A percentile compares a stretch with the other conserved stretches of the same genome.
Conservation (phyloP, 2,797 vertebrate genomes). For the Champsocephalus gunnari region DNA sequence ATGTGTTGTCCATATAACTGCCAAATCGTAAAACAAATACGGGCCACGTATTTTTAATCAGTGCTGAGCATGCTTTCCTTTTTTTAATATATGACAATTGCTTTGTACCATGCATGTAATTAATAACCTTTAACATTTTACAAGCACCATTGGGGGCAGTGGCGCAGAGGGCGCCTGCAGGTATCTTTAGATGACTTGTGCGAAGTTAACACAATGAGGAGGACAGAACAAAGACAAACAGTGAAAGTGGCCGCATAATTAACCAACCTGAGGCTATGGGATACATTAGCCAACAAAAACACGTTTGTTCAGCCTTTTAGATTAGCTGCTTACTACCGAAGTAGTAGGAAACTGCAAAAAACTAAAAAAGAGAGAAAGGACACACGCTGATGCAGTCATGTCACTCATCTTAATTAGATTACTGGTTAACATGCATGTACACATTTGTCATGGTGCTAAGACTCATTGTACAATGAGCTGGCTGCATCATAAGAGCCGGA, state of each 20-base stretch:
- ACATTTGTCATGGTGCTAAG: conserved; percentile 29
- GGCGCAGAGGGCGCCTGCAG: conserved; percentile 60
- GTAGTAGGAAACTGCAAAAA: not conserved
- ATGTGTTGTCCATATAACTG: not conserved
- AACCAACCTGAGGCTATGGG: conserved; percentile 59
- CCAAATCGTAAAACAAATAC: not conserved
- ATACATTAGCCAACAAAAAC: conserved; percentile 54
- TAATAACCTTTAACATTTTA: conserved; percentile 67
- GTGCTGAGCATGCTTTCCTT: not conserved
- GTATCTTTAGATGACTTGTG: conserved; percentile 65
- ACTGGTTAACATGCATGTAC: conserved; percentile 39
- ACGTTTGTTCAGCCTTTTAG: conserved; percentile 44
- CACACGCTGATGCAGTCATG: not conserved
- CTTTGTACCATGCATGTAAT: conserved; percentile 53
- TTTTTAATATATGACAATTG: not conserved
- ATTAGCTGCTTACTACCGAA: conserved; percentile 25
- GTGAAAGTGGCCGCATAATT: conserved; percentile 63
- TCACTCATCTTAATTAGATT: conserved; percentile 51
- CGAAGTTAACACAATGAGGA: conserved; percentile 71
- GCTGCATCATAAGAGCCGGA: conserved; percentile 28
- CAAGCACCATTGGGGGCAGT: conserved; percentile 51
- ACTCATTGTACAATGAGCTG: conserved; percentile 30
- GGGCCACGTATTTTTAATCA: not conserved
- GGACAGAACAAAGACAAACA: conserved; percentile 67
- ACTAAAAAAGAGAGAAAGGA: not conserved